Conservation (phyloP, 2,888 invertebrate genomes). For the Isotomurus palustris region DNA sequence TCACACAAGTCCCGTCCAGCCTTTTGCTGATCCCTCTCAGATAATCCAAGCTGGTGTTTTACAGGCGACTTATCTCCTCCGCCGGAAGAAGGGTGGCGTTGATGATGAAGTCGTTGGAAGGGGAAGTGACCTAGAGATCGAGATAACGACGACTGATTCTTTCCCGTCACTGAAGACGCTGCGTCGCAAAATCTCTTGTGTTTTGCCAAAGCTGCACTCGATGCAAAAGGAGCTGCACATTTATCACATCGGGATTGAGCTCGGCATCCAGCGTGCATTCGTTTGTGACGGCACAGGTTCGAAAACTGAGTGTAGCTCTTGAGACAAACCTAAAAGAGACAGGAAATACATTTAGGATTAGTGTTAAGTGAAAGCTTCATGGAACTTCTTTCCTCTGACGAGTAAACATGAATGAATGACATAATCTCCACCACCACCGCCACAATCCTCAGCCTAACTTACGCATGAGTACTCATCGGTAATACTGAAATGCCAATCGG, state of each 20-base stretch:
- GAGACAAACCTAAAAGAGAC: conserved; percentile 73
- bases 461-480: too few species aligned
- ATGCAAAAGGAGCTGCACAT: conserved; percentile 89
- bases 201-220: conserved; percentile 85
- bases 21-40: conserved; percentile 1
- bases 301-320: conserved; percentile 99
- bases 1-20: conserved; percentile 1
- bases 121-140: conserved; percentile 13
- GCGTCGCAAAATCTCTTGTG: conserved; percentile 96
- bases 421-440: too few species aligned
- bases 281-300: conserved; percentile 97
- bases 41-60: neutral
- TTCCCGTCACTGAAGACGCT: conserved; percentile 44
- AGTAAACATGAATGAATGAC: too few species aligned
- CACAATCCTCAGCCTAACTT: too few species aligned
- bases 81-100: neutral
- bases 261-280: conserved; percentile 96
- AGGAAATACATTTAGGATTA: too few species aligned
- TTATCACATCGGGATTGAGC: conserved; percentile 89
- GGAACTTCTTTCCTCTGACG: too few species aligned
- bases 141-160: conserved; percentile 9
- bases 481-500: too few species aligned
- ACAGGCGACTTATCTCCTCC: neutral
- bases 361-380: too few species aligned
- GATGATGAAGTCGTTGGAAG: conserved; percentile 8